These are phyloP conservation scores for Bursaphelenchus okinawaensis DNA, from an alignment of 2,888 invertebrate genomes.

Conservation along the genomic window DNA sequence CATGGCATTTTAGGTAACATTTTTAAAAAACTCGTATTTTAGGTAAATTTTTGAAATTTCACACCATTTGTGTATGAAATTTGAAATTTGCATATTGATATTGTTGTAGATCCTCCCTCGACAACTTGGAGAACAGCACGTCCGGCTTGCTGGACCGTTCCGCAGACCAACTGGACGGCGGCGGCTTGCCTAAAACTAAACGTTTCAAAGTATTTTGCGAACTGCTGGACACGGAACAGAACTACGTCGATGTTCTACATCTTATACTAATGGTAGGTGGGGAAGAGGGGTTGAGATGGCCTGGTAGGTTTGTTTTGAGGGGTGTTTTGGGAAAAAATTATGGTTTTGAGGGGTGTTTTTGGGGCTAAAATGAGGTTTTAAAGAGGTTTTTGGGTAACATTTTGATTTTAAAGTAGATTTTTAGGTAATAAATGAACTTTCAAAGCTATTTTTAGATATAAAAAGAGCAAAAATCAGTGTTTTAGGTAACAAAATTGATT, in stretches of 20 bases:
- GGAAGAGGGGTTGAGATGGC: too few relatives aligned
- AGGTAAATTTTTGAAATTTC: neutral
- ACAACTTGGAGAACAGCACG: neutral
- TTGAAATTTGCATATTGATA: neutral
- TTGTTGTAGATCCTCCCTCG: neutral
- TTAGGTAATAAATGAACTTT: too few relatives aligned
- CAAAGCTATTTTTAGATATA: too few relatives aligned
- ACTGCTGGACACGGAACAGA: constrained; percentile 88
- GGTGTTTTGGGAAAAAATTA: too few relatives aligned
- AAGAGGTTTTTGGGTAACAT: too few relatives aligned
- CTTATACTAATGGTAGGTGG: constrained; percentile 77
- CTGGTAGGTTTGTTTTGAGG: too few relatives aligned
- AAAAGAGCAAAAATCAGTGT: too few relatives aligned
- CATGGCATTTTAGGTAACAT: neutral
- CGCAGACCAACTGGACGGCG: neutral
- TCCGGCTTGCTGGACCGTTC: neutral
- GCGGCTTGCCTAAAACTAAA: constrained; percentile 62
- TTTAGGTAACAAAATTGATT: too few relatives aligned
- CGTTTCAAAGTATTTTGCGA: constrained; percentile 81
- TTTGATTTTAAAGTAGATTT: too few relatives aligned
- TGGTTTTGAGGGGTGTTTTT: too few relatives aligned
- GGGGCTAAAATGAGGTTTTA: too few relatives aligned
- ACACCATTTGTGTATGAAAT: neutral
- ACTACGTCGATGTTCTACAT: constrained; percentile 89
- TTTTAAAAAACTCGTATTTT: neutral